A percentile compares a stretch with the other conserved stretches of the same genome.
These are phyloP conservation scores for Perognathus longimembris DNA, from an alignment of 2,113 vertebrate species.

Conservation along the genomic window DNA sequence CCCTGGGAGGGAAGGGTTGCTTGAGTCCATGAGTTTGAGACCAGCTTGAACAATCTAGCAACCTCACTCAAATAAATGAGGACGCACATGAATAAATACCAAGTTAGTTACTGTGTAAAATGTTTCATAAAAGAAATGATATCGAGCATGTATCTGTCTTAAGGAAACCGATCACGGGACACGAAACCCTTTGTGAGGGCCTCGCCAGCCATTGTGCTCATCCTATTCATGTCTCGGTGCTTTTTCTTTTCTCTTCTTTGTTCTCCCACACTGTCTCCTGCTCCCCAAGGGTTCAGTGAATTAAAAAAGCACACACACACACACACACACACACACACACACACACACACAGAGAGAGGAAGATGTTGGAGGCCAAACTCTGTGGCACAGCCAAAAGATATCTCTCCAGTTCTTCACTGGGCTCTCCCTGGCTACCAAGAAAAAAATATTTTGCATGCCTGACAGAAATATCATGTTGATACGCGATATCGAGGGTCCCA, in stretches of 20 bases:
- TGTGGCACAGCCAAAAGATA: background rate
- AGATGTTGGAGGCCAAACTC: background rate
- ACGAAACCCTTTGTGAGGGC: background rate
- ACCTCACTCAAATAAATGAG: background rate
- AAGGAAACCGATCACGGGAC: background rate
- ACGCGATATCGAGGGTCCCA: background rate
- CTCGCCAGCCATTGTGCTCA: background rate
- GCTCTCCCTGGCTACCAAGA: background rate
- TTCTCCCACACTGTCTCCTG: background rate
- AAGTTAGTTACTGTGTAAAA: background rate
- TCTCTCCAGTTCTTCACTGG: background rate
- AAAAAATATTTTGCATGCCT: background rate
- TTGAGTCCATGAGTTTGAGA: background rate
- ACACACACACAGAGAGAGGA: background rate
- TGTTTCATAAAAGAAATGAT: conserved; percentile 6
- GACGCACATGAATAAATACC: background rate
- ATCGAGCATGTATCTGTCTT: background rate
- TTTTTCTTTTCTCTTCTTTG: conserved; percentile 37
- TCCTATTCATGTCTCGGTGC: background rate
- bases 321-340: no score
- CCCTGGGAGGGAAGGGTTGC: background rate
- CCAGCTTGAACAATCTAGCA: background rate
- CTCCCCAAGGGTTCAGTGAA: background rate
- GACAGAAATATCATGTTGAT: background rate
- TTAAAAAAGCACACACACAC: background rate